Base-by-base conservation (phyloP, 1,140 invertebrate species). In the Melanaphis sacchari region DNA sequence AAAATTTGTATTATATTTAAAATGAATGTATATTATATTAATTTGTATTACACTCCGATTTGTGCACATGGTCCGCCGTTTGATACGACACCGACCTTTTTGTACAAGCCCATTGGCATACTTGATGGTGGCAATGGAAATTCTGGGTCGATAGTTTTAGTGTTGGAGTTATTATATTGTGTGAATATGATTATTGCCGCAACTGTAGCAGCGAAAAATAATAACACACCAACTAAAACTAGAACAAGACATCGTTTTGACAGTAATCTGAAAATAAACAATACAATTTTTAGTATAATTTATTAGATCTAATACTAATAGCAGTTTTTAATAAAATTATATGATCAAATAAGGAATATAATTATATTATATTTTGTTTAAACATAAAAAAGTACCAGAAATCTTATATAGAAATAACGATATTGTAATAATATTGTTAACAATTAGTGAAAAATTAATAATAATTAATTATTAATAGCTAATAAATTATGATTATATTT, bases 1-100 rank as follows among this genome's bases (percentile, higher is more conserved):
- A 4, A 66, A 66, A 66, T 18, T 66, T n/a, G 15, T 66, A 66
- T n/a, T 66, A 5, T 66, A n/a, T n/a, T n/a, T n/a, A n/a, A 66
- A n/a, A 66, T 66, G 8, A 85, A 85, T 26, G 26, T 31, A 31
- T 43, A 85, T 21, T 81, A 38, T 82, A 82, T 66, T 66, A 31
- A n/a, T 66, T 66, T 66, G 43, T n/a, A n/a, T 94, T 94, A 95
- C 95, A 94, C 95, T 94, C 95, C 95, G 93, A 95, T 95, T 38
- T 94, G 94, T 21, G 95, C 95, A 94, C 95, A 95, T 9, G 94
- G 94, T 54, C 94, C 94, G 1, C 95, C 95, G 93, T 95, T 95
- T 21, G 95, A 95, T 9, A 95, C 95, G 7, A 95, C 94, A 24
- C 94, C 95, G 43, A 93, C 94, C 6, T 94, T 76, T 46, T 26